Conservation (phyloP, 2,797 vertebrate species). For the Poeciliopsis infans region DNA sequence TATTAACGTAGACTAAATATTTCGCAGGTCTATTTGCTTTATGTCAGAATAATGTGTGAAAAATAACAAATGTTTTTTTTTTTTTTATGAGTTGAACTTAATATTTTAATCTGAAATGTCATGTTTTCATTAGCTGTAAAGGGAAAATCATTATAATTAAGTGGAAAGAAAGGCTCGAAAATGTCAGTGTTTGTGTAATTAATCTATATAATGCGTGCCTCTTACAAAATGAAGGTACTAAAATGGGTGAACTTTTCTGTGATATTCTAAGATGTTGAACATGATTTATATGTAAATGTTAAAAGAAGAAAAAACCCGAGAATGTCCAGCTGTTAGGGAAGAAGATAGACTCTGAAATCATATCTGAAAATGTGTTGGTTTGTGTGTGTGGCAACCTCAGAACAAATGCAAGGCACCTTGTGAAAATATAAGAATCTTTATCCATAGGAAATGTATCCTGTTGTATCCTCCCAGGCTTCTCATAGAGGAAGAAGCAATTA, state of each 20-base stretch:
- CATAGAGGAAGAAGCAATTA: background rate
- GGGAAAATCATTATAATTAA: too few relatives aligned
- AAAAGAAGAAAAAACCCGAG: background rate
- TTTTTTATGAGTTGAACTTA: background rate
- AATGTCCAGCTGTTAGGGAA: background rate
- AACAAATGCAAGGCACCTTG: background rate
- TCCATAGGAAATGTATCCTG: background rate
- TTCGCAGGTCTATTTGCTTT: background rate
- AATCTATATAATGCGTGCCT: too few relatives aligned
- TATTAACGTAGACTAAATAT: background rate
- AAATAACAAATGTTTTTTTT: background rate
- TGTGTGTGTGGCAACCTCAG: background rate
- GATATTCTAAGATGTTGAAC: background rate
- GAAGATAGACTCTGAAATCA: background rate
- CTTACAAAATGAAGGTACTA: background rate
- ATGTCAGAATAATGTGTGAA: background rate
- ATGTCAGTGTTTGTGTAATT: background rate
- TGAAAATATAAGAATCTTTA: background rate
- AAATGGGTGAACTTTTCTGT: background rate
- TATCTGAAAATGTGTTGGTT: background rate
- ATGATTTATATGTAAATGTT: background rate
- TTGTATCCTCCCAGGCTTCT: background rate
- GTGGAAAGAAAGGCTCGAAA: background rate
- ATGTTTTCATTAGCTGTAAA: too few relatives aligned
- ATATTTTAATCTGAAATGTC: background rate